Evolutionary conservation across 2,797 vertebrate species (phyloP), one percentile per base, ranked within the genome.

Genomic region (Moxostoma hubbsi): DNA sequence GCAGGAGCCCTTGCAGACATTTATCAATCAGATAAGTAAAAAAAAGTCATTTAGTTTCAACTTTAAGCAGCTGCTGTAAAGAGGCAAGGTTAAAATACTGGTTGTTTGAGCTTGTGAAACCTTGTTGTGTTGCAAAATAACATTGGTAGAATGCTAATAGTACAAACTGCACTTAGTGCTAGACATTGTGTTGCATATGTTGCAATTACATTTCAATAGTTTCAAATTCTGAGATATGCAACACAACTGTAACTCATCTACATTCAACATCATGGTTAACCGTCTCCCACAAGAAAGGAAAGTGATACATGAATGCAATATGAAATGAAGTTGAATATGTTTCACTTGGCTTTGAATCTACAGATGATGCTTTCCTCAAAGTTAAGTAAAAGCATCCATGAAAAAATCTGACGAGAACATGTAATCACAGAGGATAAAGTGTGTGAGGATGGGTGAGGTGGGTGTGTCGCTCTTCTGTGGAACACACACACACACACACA

Each of bases 361-460:
- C 9, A 6, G 12, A 57, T 57, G 24, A 2, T 59, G 9, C 1
- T 24, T 53, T 53, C 13, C 6, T 9, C 59, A 4, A 46, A 6
- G 12, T 4, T 12, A 53, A 53, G 51, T 16, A 51, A 50, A 58
- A 18, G 73, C 13, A 6, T 5, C 6, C 8, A 57, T 49, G 11
- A 16, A 5, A 3, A 15, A 46, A 55, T 5, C 51, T 75, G 62
- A 8, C 51, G 45, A 53, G 6, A 76, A 13, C 43, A 63, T 67
- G 45, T 10, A 18, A 18, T 70, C 49, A 46, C 75, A 61, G 55
- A 77, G 49, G 36, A 62, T 58, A 5, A 46, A 77, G 57, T 66
- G 75, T 70, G 75, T 77, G 75, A 69, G 75, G 9, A 2, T 46
- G 66, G 75, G 74, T 50, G 74, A 50, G 74, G 54, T 24, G 53